These are phyloP conservation scores for Alectura lathami DNA, from an alignment of 2,113 vertebrate genomes.

Conservation along the genomic window DNA sequence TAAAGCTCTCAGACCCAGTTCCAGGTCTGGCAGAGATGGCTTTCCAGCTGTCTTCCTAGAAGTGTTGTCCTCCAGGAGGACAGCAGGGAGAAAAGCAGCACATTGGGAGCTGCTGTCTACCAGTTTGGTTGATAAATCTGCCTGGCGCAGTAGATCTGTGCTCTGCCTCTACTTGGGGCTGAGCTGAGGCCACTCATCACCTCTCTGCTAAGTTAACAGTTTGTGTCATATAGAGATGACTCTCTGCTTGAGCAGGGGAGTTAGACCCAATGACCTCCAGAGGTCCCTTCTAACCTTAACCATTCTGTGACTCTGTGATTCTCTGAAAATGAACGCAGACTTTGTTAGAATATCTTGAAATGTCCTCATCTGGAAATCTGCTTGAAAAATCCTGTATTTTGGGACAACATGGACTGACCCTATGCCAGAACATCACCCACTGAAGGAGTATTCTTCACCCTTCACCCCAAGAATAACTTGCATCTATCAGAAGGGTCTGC, in stretches of 20 bases:
- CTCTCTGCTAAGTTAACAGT: not conserved
- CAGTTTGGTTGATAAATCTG: not conserved
- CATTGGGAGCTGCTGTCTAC: not conserved
- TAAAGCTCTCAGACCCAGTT: not conserved
- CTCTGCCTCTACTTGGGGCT: not conserved
- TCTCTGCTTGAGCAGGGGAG: not conserved
- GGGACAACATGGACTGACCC: fast-evolving
- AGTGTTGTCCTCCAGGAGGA: not conserved
- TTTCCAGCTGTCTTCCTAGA: not conserved
- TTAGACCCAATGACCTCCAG: not conserved
- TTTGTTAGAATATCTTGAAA: not conserved
- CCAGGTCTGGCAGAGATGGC: not conserved
- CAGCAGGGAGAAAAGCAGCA: not conserved
- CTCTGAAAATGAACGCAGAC: not conserved
- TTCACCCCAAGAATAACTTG: not conserved
- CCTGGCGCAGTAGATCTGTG: not conserved
- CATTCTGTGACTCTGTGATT: not conserved
- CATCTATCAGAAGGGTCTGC: not conserved
- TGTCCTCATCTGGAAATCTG: not conserved
- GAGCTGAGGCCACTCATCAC: not conserved
- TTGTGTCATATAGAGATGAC: not conserved
- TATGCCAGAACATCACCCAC: not conserved
- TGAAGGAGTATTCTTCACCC: not conserved
- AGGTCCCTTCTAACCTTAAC: not conserved
- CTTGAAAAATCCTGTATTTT: not conserved